Evolutionary conservation across 1,140 invertebrate genomes (phyloP), one percentile per base, ranked within the genome.

Genomic region (Harlomillsia oculata): DNA sequence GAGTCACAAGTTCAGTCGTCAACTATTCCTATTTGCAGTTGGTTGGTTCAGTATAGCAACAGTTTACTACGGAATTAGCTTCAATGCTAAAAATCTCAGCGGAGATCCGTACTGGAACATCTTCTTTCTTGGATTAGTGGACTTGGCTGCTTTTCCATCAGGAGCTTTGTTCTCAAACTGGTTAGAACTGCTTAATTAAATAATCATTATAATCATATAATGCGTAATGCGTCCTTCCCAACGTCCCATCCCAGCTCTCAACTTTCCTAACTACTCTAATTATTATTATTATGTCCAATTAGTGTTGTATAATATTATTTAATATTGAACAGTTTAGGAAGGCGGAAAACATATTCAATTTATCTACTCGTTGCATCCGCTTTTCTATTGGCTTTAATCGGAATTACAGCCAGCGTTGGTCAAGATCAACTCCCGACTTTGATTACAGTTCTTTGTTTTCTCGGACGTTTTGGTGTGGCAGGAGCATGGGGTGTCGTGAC

Each of bases 111-210:
- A 58, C 39, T 34, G 58, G 20, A 59, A 58, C 39, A 40, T 54
- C 8, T 26, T 62, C 26, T 53, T 46, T 29, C 44, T 64, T 51
- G 63, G 59, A 44, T n/a, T 48, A 5, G 44, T 62, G 9, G 56
- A 62, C 44, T 28, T 59, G 23, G 55, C 60, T 23, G 55, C 49
- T 11, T 57, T 46, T 20, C 52, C 52, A 21, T 56, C 51, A 23
- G 62, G 62, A 20, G 40, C 51, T 14, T 2, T 64, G 5, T 64
- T 64, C 29, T 60, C 56, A 25, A 64, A 64, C 51, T 50, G 50
- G 62, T 63, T 8, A 28, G 5, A 0, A 45, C 18, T 14, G 26
- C 9, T 18, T 43, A 34, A 34, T 34, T 34, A 9, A 34, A 9
- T 34, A 34, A 9, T 34, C 32, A 9, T 34, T 34, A 34, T 43